Conservation (phyloP, 2,888 invertebrate genomes). For the Cheilosia grossa region DNA sequence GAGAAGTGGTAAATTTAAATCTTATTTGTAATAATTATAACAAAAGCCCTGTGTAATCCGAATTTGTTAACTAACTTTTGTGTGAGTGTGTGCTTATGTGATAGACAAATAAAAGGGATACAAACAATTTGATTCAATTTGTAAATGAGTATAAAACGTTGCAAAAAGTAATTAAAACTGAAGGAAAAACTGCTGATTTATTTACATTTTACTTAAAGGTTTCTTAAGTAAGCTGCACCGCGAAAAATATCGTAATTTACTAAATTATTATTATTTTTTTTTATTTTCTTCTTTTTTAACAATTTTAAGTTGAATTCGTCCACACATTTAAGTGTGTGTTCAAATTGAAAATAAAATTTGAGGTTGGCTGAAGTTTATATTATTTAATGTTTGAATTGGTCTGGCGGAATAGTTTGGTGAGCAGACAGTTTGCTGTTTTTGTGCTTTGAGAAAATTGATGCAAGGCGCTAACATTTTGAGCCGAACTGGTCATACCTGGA, state of each 20-base stretch:
- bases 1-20: conserved; percentile 48
- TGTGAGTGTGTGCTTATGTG: conserved; percentile 51
- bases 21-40: conserved; percentile 74
- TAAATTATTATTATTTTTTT: background rate
- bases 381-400: background rate
- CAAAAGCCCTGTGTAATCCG: conserved; percentile 79
- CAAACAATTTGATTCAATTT: conserved; percentile 46
- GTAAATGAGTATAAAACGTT: conserved; percentile 56
- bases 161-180: conserved; percentile 33
- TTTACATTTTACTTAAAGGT: conserved; percentile 40
- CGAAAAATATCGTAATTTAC: conserved; percentile 13
- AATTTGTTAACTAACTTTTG: conserved; percentile 76
- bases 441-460: background rate
- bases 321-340: conserved; percentile 18
- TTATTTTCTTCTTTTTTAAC: background rate
- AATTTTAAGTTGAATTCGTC: conserved; percentile 29
- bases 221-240: conserved; percentile 57
- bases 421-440: no score
- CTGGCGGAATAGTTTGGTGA: background rate
- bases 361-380: background rate
- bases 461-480: background rate
- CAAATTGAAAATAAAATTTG: conserved; percentile 1
- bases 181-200: conserved; percentile 25
- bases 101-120: conserved; percentile 47
- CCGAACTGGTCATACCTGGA: background rate